Base-by-base conservation (phyloP, 2,797 vertebrate species). In the Salarias fasciatus region DNA sequence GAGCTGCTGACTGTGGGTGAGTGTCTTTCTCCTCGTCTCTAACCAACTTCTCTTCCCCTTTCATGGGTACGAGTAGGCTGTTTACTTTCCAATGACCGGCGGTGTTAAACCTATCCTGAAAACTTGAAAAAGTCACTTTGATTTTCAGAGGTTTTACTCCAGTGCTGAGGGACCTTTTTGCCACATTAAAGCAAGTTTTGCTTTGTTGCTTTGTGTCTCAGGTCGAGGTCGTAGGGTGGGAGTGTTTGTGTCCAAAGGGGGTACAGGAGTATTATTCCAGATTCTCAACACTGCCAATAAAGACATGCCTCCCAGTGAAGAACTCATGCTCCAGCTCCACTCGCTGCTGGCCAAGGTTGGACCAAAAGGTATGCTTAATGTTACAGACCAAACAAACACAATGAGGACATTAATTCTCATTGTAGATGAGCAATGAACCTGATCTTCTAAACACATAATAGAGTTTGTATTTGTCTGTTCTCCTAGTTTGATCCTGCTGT, bases 321-420 rank as follows among this genome's bases (percentile, higher is more conserved):
- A 98, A 29, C 89, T 99, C 67, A 96, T 98, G 96, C 85, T 97
- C 53, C 95, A 96, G 68, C 91, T 97, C 82, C 98, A 99, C 81
- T 95, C 94, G 3, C 86, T 99, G 69, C 94, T 99, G 63, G 95
- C 95, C 69, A 99, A 98, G 91, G 93, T 96, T 61, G 97, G 97
- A 82, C 94, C 93, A 9, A 99, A 98, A 95, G 98, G 98, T 99
- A 82, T 15, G 33, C 5, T 35, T 24, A 24, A 24, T 3, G 18
- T 24, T 18, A 24, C 18, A 24, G n/a, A n/a, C n/a, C n/a, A n/a
- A n/a, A n/a, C n/a, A n/a, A n/a, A n/a, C n/a, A n/a, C 18, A 24
- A 18, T 2, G 18, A 24, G 18, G 18, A 24, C 18, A 24, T 24
- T 18, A 24, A 24, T 24, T 24, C 3, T 24, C 18, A 24, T 24